These are phyloP conservation scores for Passer domesticus DNA, from an alignment of 2,113 vertebrate species.

Conservation along the genomic window DNA sequence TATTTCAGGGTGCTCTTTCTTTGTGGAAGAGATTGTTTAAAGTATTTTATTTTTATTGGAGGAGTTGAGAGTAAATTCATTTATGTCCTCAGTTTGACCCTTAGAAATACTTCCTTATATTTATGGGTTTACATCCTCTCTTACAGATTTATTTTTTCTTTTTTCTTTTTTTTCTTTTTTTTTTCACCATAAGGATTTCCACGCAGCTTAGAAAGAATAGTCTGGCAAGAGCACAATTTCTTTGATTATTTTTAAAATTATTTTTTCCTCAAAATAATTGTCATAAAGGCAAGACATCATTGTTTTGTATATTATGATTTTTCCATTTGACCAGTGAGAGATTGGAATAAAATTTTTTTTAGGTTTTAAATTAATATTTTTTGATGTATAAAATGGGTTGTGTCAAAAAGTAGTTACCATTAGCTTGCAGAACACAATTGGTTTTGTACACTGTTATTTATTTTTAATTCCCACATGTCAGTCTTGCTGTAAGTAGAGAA, in stretches of 20 bases:
- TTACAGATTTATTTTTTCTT: neutral
- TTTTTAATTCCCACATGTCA: neutral
- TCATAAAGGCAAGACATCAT: neutral
- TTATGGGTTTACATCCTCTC: slow-evolving; percentile 14
- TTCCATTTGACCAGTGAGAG: neutral
- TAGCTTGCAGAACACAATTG: neutral
- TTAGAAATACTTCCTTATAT: slow-evolving; percentile 61
- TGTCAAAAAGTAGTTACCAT: neutral
- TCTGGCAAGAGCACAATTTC: neutral
- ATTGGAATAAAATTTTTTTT: neutral
- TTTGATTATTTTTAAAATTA: neutral
- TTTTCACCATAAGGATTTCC: accelerated
- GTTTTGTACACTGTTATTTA: neutral
- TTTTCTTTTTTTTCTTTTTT: neutral
- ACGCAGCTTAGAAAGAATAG: neutral
- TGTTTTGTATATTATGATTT: neutral
- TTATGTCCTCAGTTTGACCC: slow-evolving; percentile 65
- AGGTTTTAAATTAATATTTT: neutral
- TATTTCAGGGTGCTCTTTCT: slow-evolving; percentile 40
- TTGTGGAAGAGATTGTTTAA: slow-evolving; percentile 44
- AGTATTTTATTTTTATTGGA: slow-evolving; percentile 66
- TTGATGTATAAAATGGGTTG: neutral
- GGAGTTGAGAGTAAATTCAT: slow-evolving; percentile 64
- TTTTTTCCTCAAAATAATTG: neutral
- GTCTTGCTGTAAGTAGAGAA: neutral